A percentile compares a stretch with the other conserved stretches of the same genome.
phyloP scores from a whole-genome alignment of 2,797 vertebrate genomes.

The Tangara arthus region DNA sequence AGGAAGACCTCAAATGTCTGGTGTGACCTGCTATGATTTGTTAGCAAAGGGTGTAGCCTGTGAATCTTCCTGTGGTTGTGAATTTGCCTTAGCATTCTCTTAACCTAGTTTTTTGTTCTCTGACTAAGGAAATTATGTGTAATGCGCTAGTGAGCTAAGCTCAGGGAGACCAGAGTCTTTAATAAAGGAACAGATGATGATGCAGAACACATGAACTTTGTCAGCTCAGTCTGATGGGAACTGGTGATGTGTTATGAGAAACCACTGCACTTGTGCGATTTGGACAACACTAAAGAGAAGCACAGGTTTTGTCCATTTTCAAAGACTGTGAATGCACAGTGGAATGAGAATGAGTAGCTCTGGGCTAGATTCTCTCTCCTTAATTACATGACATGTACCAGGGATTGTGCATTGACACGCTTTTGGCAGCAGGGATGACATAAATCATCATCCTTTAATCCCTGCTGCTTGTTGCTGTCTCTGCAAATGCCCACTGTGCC shows the following conservation, averaged over 20 bases:
- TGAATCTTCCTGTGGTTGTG: background rate
- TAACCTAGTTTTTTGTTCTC: background rate
- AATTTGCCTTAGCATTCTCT: background rate
- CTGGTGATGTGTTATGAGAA: background rate
- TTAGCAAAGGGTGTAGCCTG: background rate
- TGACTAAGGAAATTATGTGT: background rate
- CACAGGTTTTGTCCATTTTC: background rate
- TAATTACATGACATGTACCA: background rate
- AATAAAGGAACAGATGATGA: background rate
- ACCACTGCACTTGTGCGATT: background rate
- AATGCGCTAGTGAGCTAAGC: background rate
- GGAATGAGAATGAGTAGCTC: background rate
- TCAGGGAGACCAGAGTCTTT: background rate
- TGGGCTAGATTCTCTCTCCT: background rate
- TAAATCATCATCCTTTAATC: background rate
- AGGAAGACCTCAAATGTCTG: background rate
- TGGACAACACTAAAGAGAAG: background rate
- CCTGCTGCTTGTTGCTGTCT: background rate
- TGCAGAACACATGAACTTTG: background rate
- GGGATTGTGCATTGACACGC: background rate
- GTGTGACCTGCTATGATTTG: background rate
- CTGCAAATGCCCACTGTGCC: background rate
- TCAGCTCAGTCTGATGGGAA: background rate
- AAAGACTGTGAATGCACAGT: background rate
- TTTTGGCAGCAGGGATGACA: background rate